Percentiles rank a stretch among this genome's conserved stretches.
These are phyloP conservation scores for Macrosiphum euphorbiae DNA, from an alignment of 2,888 invertebrate species.

Conservation along the genomic window DNA sequence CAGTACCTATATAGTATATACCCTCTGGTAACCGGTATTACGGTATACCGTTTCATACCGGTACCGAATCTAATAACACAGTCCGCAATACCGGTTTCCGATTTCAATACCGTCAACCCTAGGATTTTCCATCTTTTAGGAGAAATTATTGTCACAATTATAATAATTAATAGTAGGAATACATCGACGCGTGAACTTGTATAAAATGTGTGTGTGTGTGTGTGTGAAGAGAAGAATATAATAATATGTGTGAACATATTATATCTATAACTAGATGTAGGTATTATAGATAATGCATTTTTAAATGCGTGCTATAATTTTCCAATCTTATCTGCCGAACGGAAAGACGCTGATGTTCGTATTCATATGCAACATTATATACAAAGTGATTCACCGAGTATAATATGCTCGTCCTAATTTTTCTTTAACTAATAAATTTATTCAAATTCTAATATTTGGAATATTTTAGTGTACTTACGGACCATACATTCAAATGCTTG, in stretches of 20 bases:
- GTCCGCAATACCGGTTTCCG: no score
- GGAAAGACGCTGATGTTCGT: neutral
- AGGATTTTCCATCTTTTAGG: neutral
- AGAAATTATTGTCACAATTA: neutral
- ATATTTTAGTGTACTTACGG: neutral
- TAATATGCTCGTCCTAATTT: neutral
- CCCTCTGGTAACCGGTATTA: no score
- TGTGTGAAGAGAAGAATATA: no score
- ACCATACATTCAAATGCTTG: neutral
- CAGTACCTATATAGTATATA: no score
- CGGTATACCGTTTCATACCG: no score
- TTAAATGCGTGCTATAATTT: neutral
- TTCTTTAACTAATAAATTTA: neutral
- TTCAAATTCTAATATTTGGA: neutral
- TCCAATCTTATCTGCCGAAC: neutral
- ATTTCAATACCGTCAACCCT: no score
- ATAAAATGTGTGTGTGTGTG: neutral
- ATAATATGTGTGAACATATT: neutral
- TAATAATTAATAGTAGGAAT: constrained; percentile 12
- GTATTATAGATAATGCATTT: neutral
- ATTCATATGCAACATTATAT: neutral
- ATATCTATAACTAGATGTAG: neutral
- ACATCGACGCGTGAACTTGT: neutral
- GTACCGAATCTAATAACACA: no score
- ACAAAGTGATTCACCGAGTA: neutral